Conservation (phyloP, 2,113 vertebrate genomes). For the Calonectris borealis region DNA sequence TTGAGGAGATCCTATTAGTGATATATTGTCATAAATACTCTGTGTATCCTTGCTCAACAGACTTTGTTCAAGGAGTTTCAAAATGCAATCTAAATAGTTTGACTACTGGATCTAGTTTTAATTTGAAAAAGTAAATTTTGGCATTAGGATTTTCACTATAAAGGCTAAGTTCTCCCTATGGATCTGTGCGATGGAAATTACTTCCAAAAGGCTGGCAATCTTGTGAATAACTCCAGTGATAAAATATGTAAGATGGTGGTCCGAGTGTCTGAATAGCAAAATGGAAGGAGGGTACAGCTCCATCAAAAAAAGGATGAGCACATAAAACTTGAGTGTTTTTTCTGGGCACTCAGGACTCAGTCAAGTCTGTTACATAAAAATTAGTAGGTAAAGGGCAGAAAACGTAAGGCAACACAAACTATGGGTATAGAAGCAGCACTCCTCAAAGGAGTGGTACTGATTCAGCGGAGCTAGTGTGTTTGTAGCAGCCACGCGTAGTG, state of each 20-base stretch:
- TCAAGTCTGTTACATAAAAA: neutral
- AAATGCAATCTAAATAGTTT: neutral
- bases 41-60: neutral
- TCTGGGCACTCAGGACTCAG: neutral
- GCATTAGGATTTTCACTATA: neutral
- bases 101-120: constrained; percentile 8
- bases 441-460: neutral
- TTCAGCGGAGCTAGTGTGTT: neutral
- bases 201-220: constrained; percentile 1
- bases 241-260: neutral
- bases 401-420: neutral
- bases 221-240: constrained; percentile 4
- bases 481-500: accelerated
- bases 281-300: neutral
- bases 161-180: constrained; percentile 1
- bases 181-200: neutral
- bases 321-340: neutral
- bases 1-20: neutral
- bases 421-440: accelerated
- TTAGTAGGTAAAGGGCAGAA: neutral
- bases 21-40: neutral
- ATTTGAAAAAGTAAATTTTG: constrained; percentile 39
- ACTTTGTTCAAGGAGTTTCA: neutral
- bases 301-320: neutral
- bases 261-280: neutral